phyloP scores from a whole-genome alignment of 2,888 invertebrate species.

The Spodoptera littoralis region DNA sequence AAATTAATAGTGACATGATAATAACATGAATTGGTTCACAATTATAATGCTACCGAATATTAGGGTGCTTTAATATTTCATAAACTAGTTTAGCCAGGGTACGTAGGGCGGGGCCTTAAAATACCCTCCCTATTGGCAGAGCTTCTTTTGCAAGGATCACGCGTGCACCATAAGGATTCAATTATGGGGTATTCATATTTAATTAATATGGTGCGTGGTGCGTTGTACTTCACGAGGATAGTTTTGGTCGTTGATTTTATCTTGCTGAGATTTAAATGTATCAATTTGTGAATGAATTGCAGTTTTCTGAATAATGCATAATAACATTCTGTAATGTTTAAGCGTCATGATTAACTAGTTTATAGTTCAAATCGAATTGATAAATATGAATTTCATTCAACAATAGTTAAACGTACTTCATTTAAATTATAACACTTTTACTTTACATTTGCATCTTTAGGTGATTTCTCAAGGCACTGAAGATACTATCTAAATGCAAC shows the following conservation, averaged over 20 bases:
- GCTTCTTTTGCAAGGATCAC: slow-evolving; percentile 73
- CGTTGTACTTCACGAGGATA: slow-evolving; percentile 53
- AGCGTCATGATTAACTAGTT: too few relatives aligned
- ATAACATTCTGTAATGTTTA: too few relatives aligned
- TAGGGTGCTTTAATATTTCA: slow-evolving; percentile 80
- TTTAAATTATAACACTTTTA: too few relatives aligned
- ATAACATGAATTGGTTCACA: slow-evolving; percentile 84
- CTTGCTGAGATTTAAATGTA: slow-evolving; percentile 15
- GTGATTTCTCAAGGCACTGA: slow-evolving; percentile 11
- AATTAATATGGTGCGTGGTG: slow-evolving; percentile 80
- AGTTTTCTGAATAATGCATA: too few relatives aligned
- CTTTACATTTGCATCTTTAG: neutral
- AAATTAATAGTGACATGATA: slow-evolving; percentile 85
- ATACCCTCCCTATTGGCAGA: slow-evolving; percentile 69
- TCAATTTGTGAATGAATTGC: too few relatives aligned
- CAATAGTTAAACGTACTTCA: too few relatives aligned
- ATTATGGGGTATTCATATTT: slow-evolving; percentile 87
- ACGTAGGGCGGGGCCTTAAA: slow-evolving; percentile 75
- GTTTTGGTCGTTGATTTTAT: slow-evolving; percentile 70
- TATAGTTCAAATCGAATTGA: too few relatives aligned
- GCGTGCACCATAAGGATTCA: slow-evolving; percentile 82
- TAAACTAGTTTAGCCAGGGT: slow-evolving; percentile 76
- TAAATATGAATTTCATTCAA: too few relatives aligned
- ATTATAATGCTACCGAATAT: slow-evolving; percentile 78
- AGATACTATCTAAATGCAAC: slow-evolving; percentile 27